Evolutionary conservation across 2,888 invertebrate genomes (phyloP), one percentile per base, ranked within the genome.

Genomic region (Myopa testacea): DNA sequence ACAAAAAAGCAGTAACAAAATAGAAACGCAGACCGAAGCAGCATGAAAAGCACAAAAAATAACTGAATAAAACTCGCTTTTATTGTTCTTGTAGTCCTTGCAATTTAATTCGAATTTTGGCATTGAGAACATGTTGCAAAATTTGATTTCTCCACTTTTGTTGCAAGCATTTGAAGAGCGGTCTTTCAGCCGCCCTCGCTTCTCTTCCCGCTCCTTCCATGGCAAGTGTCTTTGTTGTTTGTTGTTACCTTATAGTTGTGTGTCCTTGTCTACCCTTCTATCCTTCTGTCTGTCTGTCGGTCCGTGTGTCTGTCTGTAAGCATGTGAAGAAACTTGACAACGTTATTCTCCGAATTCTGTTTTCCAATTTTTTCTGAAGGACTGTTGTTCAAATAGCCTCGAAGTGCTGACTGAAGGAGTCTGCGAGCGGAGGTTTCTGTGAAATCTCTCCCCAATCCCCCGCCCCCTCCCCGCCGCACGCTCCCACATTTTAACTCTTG

Each of bases 81-180:
- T 45, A 68, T 45, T 40, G 45, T 68, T 19, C 68, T 19, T 45
- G 68, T 68, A 45, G 68, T 40, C 68, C 10, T 55, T 55, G 55
- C 38, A 67, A 52, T 70, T 45, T 70, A 70, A 70, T 70, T 70
- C 52, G 70, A 70, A 55, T 70, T 70, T 62, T 73, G 73, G 60
- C 52, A 74, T 65, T 74, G 63, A 74, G 65, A 34, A 74, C 63
- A 65, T 74, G 74, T 52, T 74, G 74, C 65, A 65, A 52, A 50
- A 63, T 63, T 74, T 74, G 74, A 74, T 74, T 74, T 74, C 63
- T 74, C 50, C 52, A 65, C 65, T 52, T 34, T 52, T 45, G 65
- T n/a, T 8, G 58, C 71, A 71, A 58, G 37, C 58, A 52, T 52
- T 14, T 67, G 67, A 50, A 50, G n/a, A 40, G 37, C 52, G 14